Conservation (phyloP, 2,888 invertebrate genomes). For the Agrypnus murinus region DNA sequence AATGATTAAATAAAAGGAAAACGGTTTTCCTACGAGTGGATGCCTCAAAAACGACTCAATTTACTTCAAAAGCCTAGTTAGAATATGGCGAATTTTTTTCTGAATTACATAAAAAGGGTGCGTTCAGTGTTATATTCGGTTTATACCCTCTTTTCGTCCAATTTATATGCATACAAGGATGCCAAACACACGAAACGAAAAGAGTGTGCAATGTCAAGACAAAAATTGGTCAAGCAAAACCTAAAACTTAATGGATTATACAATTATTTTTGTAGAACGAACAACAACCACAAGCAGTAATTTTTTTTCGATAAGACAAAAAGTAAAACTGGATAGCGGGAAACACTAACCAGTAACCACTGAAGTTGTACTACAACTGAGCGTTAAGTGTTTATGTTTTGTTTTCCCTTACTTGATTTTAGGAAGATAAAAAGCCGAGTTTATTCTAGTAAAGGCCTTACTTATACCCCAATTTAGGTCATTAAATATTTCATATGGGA, state of each 20-base stretch:
- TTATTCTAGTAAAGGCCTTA: slow-evolving; percentile 25
- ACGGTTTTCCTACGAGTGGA: neutral
- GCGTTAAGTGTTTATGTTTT: slow-evolving; percentile 31
- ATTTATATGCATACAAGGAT: slow-evolving; percentile 23
- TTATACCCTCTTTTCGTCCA: slow-evolving; percentile 25
- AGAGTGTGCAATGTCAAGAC: slow-evolving; percentile 25
- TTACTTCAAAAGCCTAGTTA: slow-evolving; percentile 16
- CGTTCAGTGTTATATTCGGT: slow-evolving; percentile 21
- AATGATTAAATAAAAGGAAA: slow-evolving; percentile 1
- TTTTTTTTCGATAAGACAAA: slow-evolving; percentile 20
- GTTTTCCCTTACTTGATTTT: slow-evolving; percentile 25
- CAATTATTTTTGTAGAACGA: slow-evolving; percentile 31
- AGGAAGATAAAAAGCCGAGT: slow-evolving; percentile 24
- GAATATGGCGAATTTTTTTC: slow-evolving; percentile 4
- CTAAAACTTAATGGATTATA: slow-evolving; percentile 33
- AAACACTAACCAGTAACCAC: slow-evolving; percentile 24
- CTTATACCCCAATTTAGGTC: slow-evolving; percentile 22
- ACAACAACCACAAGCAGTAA: slow-evolving; percentile 14
- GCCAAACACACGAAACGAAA: slow-evolving; percentile 28
- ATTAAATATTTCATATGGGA: slow-evolving; percentile 22
- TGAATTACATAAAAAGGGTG: slow-evolving; percentile 24
- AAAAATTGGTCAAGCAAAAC: slow-evolving; percentile 27
- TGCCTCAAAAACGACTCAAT: neutral
- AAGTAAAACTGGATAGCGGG: slow-evolving; percentile 14
- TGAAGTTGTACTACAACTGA: slow-evolving; percentile 29